A percentile compares a stretch with the other conserved stretches of the same genome.
Conservation (phyloP, 2,797 vertebrate species). For the Pachyuromys duprasi region DNA sequence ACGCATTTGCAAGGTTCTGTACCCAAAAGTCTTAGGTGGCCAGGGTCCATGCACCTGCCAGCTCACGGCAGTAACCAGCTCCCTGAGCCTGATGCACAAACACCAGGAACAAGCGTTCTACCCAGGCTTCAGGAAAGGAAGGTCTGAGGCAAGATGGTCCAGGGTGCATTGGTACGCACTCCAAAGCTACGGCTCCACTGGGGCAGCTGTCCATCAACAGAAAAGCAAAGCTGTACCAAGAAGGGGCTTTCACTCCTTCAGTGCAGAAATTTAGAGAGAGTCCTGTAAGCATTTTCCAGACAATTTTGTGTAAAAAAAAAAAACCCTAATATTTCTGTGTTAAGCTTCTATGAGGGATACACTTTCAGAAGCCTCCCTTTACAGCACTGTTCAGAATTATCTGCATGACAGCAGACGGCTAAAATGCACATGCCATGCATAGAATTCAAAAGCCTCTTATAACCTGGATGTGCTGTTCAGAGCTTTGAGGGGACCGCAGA, state of each 20-base stretch:
- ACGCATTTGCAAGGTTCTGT: not conserved
- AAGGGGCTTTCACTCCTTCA: not conserved
- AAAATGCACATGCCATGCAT: constrained; percentile 52
- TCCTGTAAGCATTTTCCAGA: constrained; percentile 37
- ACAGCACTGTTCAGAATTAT: constrained; percentile 72
- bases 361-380: constrained; percentile 73
- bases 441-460: constrained; percentile 49
- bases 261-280: constrained; percentile 18
- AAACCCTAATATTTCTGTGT: constrained; percentile 66
- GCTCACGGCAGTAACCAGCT: not conserved
- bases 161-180: not conserved
- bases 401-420: constrained; percentile 51
- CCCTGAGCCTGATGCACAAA: accelerated
- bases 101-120: not conserved
- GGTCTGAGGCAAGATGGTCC: not conserved
- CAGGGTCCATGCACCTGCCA: not conserved
- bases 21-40: not conserved
- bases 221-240: not conserved
- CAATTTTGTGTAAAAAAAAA: constrained; percentile 61
- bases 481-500: not conserved
- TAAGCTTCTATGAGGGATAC: constrained; percentile 56
- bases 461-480: constrained; percentile 21
- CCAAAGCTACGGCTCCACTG: not conserved
- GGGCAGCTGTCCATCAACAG: not conserved
- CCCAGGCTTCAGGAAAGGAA: not conserved